A percentile compares a stretch with the other conserved stretches of the same genome.
Conservation (phyloP, 2,113 vertebrate genomes). For the Pantherophis guttatus region DNA sequence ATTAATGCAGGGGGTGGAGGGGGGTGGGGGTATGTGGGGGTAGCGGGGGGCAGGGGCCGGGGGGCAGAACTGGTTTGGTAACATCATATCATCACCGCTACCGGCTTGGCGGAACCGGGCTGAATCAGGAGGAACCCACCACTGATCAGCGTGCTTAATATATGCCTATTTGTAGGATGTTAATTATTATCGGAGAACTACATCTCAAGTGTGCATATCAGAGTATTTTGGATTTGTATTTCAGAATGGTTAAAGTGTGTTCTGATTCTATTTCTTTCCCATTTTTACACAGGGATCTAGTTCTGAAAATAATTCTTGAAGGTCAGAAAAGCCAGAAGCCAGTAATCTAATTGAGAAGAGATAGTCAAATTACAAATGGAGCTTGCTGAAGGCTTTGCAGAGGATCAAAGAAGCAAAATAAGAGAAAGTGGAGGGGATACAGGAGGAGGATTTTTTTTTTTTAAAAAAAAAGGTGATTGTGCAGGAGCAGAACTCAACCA, state of each 20-base stretch:
- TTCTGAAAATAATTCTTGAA: neutral
- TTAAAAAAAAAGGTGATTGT: neutral
- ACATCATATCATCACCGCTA: too few relatives aligned
- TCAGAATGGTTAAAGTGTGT: neutral
- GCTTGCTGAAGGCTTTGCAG: neutral
- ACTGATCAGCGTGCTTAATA: neutral
- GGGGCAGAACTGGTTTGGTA: too few relatives aligned
- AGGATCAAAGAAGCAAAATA: neutral
- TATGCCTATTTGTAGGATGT: neutral
- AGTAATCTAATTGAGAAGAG: neutral
- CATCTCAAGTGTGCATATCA: neutral
- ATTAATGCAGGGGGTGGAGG: too few relatives aligned
- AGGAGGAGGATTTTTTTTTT: neutral
- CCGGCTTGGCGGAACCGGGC: too few relatives aligned
- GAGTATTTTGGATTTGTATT: neutral
- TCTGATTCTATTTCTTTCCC: neutral
- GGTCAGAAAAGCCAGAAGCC: neutral
- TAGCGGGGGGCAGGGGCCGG: too few relatives aligned
- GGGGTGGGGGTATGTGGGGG: too few relatives aligned
- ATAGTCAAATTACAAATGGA: neutral
- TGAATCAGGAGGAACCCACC: too few relatives aligned
- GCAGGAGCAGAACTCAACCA: neutral
- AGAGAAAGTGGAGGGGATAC: neutral
- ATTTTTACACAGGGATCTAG: neutral
- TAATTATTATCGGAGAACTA: neutral